A percentile compares a stretch with the other conserved stretches of the same genome.
Evolutionary conservation across 2,888 invertebrate genomes (phyloP).

Genomic region (Tromatobia lineatoria): DNA sequence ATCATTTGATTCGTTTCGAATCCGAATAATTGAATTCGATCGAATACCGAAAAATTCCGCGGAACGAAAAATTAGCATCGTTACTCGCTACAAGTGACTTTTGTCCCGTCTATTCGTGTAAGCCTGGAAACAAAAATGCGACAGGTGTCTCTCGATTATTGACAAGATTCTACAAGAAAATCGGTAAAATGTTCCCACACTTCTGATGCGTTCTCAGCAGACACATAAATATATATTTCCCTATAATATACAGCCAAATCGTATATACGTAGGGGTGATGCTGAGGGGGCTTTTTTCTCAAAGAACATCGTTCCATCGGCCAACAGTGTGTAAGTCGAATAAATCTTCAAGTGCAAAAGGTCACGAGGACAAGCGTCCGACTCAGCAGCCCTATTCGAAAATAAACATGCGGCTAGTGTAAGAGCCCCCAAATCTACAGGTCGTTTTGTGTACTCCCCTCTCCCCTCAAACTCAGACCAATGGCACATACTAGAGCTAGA

Average conservation of each 20-base stretch:
- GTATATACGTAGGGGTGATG: background rate
- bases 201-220: constrained; percentile 34
- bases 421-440: constrained; percentile 34
- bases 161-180: constrained; percentile 50
- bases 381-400: constrained; percentile 1
- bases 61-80: background rate
- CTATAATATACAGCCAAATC: background rate
- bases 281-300: background rate
- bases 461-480: constrained; percentile 35
- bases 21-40: no score
- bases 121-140: constrained; percentile 20
- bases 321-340: constrained; percentile 12
- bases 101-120: background rate
- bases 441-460: constrained; percentile 64
- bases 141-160: constrained; percentile 32
- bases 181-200: constrained; percentile 69
- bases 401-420: constrained; percentile 34
- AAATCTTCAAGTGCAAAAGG: constrained; percentile 46
- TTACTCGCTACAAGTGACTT: background rate
- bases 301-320: background rate
- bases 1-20: no score
- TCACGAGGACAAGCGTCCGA: constrained; percentile 24
- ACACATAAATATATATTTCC: constrained; percentile 22
- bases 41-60: background rate
- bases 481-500: constrained; percentile 40